Evolutionary conservation across 2,888 invertebrate species (phyloP), one percentile per base, ranked within the genome.

Genomic region (Lutraria lutraria): DNA sequence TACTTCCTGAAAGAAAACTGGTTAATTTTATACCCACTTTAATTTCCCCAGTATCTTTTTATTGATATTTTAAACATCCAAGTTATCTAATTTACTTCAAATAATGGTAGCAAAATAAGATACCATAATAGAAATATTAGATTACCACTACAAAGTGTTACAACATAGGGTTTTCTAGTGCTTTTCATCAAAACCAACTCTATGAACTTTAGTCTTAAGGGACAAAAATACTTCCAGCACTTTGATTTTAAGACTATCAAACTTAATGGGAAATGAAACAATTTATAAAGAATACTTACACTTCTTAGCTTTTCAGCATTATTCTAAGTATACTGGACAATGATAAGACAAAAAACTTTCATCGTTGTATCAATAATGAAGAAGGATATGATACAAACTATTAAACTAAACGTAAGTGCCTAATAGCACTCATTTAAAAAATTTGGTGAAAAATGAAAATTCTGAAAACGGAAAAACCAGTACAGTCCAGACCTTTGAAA

Each of bases 21-120:
- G 56, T 16, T 56, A 8, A 0, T 60, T 68, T 25, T 68, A 68
- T 25, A 6, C n/a, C 25, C 63, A 0, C n/a, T 25, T 68, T 25
- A 19, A 60, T 25, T 25, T 68, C 25, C 63, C 63, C 12, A 25
- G 63, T 68, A 68, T 68, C n/a, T 68, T 68, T 68, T 68, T 68
- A 68, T 68, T 25, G 63, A 25, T n/a, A n/a, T 25, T 68, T 68
- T 25, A 68, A 68, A 68, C 63, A 68, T 63, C 63, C 6, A 25
- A 68, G 63, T 25, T 68, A 68, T 68, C 25, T n/a, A 25, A 68
- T 43, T 21, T 25, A 68, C 25, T 68, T n/a, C 63, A 25, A 68
- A n/a, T 4, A 68, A 25, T n/a, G 63, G 63, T 68, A 68, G 63
- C n/a, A 68, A 68, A n/a, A 68, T 68, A 25, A 56, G 56, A 56